phyloP scores from a whole-genome alignment of 2,797 vertebrate genomes.

The Telmatherina bonti region DNA sequence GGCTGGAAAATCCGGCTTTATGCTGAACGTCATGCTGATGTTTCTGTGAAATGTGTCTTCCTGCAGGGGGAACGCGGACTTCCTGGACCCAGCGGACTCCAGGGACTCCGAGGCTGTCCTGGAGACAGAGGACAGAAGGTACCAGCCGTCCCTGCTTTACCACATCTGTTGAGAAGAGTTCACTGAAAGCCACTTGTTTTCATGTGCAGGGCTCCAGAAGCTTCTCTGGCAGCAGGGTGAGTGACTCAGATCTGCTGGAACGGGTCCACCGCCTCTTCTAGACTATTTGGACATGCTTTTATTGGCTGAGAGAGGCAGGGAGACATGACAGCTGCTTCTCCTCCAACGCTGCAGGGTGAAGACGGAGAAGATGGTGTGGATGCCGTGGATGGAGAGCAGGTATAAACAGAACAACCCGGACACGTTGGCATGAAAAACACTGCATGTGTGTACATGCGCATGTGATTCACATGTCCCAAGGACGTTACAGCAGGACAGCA shows the following conservation, averaged over 20 bases:
- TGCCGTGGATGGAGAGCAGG: slow-evolving; percentile 84
- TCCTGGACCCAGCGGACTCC: slow-evolving; percentile 76
- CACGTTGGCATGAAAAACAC: no score
- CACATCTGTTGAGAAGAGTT: no score
- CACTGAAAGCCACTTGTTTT: background rate
- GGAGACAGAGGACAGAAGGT: slow-evolving; percentile 83
- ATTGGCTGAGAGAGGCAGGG: background rate
- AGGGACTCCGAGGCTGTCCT: slow-evolving; percentile 80
- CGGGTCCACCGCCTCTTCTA: background rate
- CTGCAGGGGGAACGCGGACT: slow-evolving; percentile 85
- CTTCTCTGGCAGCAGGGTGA: slow-evolving; percentile 26
- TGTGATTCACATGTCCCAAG: no score
- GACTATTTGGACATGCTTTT: background rate
- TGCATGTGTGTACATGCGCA: no score
- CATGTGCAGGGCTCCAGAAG: slow-evolving; percentile 27
- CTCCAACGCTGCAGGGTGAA: slow-evolving; percentile 75
- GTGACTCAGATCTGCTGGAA: background rate
- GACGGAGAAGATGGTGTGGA: slow-evolving; percentile 80
- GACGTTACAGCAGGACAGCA: no score
- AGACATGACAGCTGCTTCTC: slow-evolving; percentile 4
- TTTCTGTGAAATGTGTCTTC: no score
- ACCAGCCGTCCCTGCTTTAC: slow-evolving; percentile 12
- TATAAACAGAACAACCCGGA: no score
- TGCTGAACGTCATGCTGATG: background rate
- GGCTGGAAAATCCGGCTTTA: no score